These are phyloP conservation scores for Nycticorax nycticorax DNA, from an alignment of 2,113 vertebrate genomes.

Conservation along the genomic window DNA sequence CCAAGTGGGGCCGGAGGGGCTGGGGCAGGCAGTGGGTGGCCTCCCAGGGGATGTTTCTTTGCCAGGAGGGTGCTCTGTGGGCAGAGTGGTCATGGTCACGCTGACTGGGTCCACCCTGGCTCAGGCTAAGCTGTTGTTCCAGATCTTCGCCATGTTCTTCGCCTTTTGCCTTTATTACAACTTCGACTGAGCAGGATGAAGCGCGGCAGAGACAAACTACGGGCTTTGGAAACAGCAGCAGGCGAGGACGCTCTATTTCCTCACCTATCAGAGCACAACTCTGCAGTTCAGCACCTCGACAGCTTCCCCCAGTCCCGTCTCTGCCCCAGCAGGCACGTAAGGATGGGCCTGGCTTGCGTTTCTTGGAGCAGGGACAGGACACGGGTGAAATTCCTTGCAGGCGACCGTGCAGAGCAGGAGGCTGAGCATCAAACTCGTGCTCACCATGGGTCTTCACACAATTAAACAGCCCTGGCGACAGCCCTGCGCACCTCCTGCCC, in stretches of 20 bases:
- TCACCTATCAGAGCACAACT: rapidly evolving
- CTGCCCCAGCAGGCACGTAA: rapidly evolving
- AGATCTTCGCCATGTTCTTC: slow-evolving; percentile 57
- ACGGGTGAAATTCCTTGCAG: background rate
- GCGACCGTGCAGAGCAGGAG: background rate
- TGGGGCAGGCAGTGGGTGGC: background rate
- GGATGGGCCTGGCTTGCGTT: rapidly evolving
- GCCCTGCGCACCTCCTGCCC: background rate
- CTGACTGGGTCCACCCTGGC: too few relatives aligned
- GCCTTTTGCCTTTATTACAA: slow-evolving; percentile 65
- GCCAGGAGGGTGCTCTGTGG: rapidly evolving
- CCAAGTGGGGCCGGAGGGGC: rapidly evolving
- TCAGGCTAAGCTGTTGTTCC: background rate
- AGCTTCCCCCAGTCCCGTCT: rapidly evolving
- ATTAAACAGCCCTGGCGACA: background rate
- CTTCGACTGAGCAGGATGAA: background rate
- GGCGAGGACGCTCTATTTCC: rapidly evolving
- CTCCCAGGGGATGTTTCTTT: rapidly evolving
- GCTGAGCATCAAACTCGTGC: background rate
- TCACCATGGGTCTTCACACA: background rate
- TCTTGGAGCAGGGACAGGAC: background rate
- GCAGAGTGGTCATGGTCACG: too few relatives aligned
- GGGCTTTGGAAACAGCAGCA: background rate
- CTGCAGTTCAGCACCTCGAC: rapidly evolving
- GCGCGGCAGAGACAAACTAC: rapidly evolving